Conservation (phyloP, 2,113 vertebrate genomes). For the Marcusenius ussheri region DNA sequence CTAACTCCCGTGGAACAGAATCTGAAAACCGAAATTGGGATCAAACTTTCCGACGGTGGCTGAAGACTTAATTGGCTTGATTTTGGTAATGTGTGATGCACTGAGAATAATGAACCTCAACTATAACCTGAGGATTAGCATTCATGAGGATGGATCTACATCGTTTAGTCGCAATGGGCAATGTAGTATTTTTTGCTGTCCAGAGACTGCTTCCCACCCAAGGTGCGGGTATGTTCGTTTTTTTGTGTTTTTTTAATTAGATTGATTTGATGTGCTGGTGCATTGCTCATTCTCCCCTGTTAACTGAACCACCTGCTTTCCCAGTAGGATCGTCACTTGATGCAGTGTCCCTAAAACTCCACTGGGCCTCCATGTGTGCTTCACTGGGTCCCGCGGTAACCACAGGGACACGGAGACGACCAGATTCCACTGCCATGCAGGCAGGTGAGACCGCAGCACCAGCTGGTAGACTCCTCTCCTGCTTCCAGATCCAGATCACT, state of each 20-base stretch:
- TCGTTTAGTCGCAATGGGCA: not conserved
- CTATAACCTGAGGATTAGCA: not conserved
- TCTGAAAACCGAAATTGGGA: not conserved
- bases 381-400: conserved; percentile 16
- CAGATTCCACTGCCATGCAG: not conserved
- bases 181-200: not conserved
- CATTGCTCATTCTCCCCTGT: conserved; percentile 20
- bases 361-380: not conserved
- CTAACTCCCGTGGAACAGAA: not conserved
- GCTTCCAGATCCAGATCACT: conserved; percentile 9
- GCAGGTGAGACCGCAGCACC: conserved; percentile 8
- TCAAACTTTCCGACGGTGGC: not conserved
- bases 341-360: conserved; percentile 14
- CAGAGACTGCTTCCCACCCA: not conserved
- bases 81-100: not conserved
- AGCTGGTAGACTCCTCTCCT: conserved; percentile 5
- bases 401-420: conserved; percentile 20
- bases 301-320: conserved; percentile 21
- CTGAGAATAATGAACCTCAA: not conserved
- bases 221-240: not conserved
- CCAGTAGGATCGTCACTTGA: conserved; percentile 16
- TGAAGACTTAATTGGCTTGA: not conserved
- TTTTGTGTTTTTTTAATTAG: conserved; percentile 12
- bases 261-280: conserved; percentile 12
- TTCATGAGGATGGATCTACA: not conserved